Base-by-base conservation (phyloP, 2,888 invertebrate genomes). In the Calameuta pallipes region DNA sequence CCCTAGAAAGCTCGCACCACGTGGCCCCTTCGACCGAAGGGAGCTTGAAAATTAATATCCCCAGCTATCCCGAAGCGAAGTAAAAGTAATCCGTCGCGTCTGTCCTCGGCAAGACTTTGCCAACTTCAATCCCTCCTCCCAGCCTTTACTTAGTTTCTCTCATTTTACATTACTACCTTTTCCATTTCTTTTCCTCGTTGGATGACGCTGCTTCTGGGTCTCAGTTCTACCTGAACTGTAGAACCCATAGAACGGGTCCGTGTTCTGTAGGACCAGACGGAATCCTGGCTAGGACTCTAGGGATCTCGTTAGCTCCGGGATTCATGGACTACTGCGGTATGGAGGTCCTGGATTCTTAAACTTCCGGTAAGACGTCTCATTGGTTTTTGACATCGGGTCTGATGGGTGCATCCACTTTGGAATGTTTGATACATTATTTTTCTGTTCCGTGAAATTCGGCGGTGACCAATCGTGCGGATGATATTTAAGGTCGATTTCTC, bases 401-500 rank as follows among this genome's bases (percentile, higher is more conserved):
- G 15, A 41, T 2, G 41, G 15, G 15, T 41, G 41, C 6, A 41
- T 41, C 41, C 15, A 15, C 15, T 41, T 41, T 41, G 15, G 15
- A 6, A 41, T 41, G 6, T 41, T 41, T 41, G 15, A 36, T 31
- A 37, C 35, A 12, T 37, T 56, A 69, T 15, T 70, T 73, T 76
- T 35, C 37, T 71, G 15, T 77, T 70, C 73, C 70, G 70, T 74
- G 35, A 70, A 70, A 70, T 79, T 69, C 73, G 73, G 74, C 71
- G 37, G 74, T 79, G 82, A 76, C 85, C 87, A 89, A 89, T 89
- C 87, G 89, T 86, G 83, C 86, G 88, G 78, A 88, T 88, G 86
- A 89, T 89, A 88, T 88, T 88, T 84, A 84, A 85, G 83, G 82
- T 76, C 81, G 84, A 88, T 88, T 87, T 84, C 86, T 82, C 85